Percentiles rank a stretch among this genome's conserved stretches.
These are phyloP conservation scores for Hydrochoerus hydrochaeris DNA, from an alignment of 2,113 vertebrate genomes.

Conservation along the genomic window DNA sequence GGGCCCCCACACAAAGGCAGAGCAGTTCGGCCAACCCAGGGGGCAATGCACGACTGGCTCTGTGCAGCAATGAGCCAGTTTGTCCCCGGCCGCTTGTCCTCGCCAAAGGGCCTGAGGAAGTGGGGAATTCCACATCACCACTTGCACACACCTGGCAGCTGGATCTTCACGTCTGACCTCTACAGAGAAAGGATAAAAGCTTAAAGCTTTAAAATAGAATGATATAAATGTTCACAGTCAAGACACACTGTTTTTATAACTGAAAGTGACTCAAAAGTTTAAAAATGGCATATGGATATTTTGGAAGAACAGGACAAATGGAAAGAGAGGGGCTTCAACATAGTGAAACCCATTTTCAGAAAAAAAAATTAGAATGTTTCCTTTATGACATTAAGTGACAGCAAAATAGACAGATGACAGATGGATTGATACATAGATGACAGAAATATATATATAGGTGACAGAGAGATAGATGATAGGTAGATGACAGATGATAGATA, in stretches of 20 bases:
- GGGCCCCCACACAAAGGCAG: not conserved
- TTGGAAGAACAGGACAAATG: not conserved
- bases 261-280: not conserved
- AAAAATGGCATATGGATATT: not conserved
- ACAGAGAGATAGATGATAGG: not conserved
- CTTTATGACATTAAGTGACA: not conserved
- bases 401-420: not conserved
- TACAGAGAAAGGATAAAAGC: not conserved
- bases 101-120: not conserved
- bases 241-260: not conserved
- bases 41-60: not conserved
- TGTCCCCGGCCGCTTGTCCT: no score
- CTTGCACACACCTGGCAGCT: not conserved
- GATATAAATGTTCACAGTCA: not conserved
- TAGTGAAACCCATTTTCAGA: not conserved
- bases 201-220: not conserved
- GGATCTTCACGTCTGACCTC: not conserved
- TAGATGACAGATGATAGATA: not conserved
- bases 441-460: not conserved
- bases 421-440: not conserved
- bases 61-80: not conserved
- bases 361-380: not conserved
- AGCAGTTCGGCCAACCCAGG: not conserved
- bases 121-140: not conserved
- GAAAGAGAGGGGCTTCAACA: not conserved